Percentiles rank a stretch among this genome's conserved stretches.
phyloP scores from a whole-genome alignment of 2,113 vertebrate species.

The Rhinogobius similis region DNA sequence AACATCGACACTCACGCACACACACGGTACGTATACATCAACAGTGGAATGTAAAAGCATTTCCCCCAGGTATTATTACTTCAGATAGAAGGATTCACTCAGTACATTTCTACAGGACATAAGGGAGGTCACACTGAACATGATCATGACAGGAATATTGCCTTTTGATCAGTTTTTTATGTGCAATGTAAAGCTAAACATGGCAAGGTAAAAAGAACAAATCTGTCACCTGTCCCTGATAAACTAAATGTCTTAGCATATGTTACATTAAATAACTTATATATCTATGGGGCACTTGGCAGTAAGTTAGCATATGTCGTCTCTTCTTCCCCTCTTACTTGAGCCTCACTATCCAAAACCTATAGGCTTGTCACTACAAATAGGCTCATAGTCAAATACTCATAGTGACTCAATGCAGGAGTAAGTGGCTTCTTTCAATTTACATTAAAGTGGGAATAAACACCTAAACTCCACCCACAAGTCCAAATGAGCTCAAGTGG shows the following conservation, averaged over 20 bases:
- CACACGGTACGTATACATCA: constrained; percentile 45
- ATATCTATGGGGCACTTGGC: constrained; percentile 1
- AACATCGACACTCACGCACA: constrained; percentile 53
- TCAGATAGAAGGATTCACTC: constrained; percentile 47
- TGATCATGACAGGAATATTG: constrained; percentile 7
- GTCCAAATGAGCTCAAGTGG: too few species aligned
- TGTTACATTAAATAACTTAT: background rate
- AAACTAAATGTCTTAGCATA: background rate
- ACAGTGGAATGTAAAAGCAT: constrained; percentile 61
- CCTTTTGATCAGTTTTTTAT: constrained; percentile 1
- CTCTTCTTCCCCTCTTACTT: background rate
- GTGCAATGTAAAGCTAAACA: constrained; percentile 6
- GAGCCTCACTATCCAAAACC: background rate
- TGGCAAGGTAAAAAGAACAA: constrained; percentile 1
- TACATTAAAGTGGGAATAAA: background rate
- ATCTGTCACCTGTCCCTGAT: background rate
- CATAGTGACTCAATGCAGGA: background rate
- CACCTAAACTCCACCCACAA: too few species aligned
- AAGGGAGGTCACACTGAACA: constrained; percentile 38
- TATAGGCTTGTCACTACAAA: background rate
- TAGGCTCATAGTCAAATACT: background rate
- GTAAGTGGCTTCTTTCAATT: background rate
- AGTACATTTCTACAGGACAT: constrained; percentile 18
- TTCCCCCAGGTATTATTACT: constrained; percentile 41
- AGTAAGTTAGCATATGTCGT: background rate